Conservation (phyloP, 1,140 invertebrate species). For the Lepidurus couesii region DNA sequence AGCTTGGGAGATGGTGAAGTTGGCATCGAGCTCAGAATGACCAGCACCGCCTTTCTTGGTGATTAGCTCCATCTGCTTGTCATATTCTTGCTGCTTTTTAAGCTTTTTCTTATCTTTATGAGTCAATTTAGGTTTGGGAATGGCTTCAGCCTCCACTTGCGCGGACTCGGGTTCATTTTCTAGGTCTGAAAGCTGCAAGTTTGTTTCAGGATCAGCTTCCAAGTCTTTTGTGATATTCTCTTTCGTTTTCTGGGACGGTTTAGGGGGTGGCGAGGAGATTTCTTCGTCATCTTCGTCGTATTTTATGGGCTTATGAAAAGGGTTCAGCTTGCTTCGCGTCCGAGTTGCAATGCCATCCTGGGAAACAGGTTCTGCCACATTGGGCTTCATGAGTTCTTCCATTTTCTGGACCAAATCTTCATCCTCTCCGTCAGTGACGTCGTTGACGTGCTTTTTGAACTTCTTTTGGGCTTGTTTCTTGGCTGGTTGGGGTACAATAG, state of each 20-base stretch:
- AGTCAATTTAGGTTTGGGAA: constrained; percentile 34
- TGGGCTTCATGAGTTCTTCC: constrained; percentile 6
- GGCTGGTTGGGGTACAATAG: constrained; percentile 29
- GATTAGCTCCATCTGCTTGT: constrained; percentile 81
- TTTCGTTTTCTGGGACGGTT: background rate
- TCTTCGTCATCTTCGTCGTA: constrained; percentile 33
- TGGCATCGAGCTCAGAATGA: constrained; percentile 79
- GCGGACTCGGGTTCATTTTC: background rate
- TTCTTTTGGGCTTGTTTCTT: constrained; percentile 33
- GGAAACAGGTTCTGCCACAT: background rate
- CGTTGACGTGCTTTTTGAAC: constrained; percentile 21
- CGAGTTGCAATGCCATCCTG: background rate
- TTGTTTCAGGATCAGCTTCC: constrained; percentile 32
- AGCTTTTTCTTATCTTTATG: constrained; percentile 40
- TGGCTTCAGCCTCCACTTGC: background rate
- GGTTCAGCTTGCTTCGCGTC: background rate
- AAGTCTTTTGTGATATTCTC: constrained; percentile 29
- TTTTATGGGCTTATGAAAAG: constrained; percentile 29
- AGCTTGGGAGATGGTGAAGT: constrained; percentile 95
- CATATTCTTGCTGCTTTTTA: constrained; percentile 69
- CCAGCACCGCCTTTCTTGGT: constrained; percentile 81
- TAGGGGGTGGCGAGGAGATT: too few species aligned
- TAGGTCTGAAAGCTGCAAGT: constrained; percentile 30
- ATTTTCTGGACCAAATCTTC: constrained; percentile 33
- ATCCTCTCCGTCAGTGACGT: constrained; percentile 38